Evolutionary conservation across 2,888 invertebrate genomes (phyloP), one percentile per base, ranked within the genome.

Genomic region (Pristionchus maxplancki): DNA sequence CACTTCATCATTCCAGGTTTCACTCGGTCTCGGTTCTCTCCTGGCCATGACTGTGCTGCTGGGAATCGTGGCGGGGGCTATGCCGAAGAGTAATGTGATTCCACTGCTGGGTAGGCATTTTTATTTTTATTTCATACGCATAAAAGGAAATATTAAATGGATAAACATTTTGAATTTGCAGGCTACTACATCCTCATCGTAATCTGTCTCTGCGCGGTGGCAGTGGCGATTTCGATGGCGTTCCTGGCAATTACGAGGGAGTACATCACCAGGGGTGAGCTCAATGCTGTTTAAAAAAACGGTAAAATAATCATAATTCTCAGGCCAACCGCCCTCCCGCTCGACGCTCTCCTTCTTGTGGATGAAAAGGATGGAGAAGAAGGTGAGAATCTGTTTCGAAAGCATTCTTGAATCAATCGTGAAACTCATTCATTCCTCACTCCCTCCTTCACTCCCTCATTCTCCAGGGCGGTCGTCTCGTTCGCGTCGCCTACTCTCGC

Each of bases 51-150:
- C 93, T 17, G 93, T 93, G 5, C 87, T 93, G 15, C 90, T 93
- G 37, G 93, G 92, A 88, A 93, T 93, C 81, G 93, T 93, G 31
- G 93, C 93, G 13, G 92, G 92, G n/a, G 92, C 93, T 2, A 93
- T 93, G 93, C 93, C 93, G 40, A 93, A 93, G 83, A 92, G 91
- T 48, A 93, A 93, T 78, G 92, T 93, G 50, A 93, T 93, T 28
- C 93, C 93, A 8, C 88, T 93, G 31, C 89, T 93, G 11, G 93
- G 93, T 91, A 1, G 74, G 87, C 17, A 31, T 28, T 44, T 64
- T 53, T 53, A 44, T 20, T 31, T 6, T 74, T 20, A n/a, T n/a
- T n/a, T n/a, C n/a, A n/a, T n/a, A n/a, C n/a, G n/a, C n/a, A n/a
- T n/a, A n/a, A n/a, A n/a, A n/a, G n/a, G n/a, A 11, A 13, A 31